Evolutionary conservation across 2,888 invertebrate genomes (phyloP), one percentile per base, ranked within the genome.

Genomic region (Cerceris ruficornis): DNA sequence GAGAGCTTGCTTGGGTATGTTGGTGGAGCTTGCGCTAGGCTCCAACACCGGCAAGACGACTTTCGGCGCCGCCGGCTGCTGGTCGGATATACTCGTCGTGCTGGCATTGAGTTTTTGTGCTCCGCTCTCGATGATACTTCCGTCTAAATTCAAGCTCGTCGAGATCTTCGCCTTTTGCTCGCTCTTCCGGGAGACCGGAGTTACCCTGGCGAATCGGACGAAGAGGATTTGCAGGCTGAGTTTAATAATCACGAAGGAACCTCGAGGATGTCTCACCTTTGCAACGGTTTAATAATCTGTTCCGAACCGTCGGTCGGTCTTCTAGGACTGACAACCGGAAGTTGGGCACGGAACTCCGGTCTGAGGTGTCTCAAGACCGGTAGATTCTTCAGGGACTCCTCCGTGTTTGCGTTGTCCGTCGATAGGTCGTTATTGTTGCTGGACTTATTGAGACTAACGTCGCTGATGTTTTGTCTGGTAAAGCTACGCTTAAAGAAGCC

Each of bases 281-380:
- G 91, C 66, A 91, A 71, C 0, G 91, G 91, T 73, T 90, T 92
- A 55, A 91, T 88, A 55, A 91, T 77, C 83, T 92, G 92, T 85
- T 92, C 92, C 60, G 90, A 88, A n/a, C 92, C 92, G 60, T 92
- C 91, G 66, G 92, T 90, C n/a, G 91, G 88, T 82, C 87, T 87
- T 67, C 90, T 87, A 9, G 89, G 84, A 68, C 88, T 89, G 43
- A 95, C 92, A 17, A 96, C 95, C 0, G 96, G 96, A 82, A 98
- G 92, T 90, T 97, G 97, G 0, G 97, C 97, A 28, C 97, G 94
- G 91, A 98, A 98, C 90, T 98, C 97, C 0, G 97, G 96, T 89
- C 97, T 94, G 77, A 98, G 93, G 92, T 97, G 97, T 92, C 97
- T 94, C 80, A 98, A 92, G 13, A 98, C 97, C 1, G 97, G 97